Evolutionary conservation across 2,113 vertebrate species (phyloP).

Genomic region (Isichthys henryi): DNA sequence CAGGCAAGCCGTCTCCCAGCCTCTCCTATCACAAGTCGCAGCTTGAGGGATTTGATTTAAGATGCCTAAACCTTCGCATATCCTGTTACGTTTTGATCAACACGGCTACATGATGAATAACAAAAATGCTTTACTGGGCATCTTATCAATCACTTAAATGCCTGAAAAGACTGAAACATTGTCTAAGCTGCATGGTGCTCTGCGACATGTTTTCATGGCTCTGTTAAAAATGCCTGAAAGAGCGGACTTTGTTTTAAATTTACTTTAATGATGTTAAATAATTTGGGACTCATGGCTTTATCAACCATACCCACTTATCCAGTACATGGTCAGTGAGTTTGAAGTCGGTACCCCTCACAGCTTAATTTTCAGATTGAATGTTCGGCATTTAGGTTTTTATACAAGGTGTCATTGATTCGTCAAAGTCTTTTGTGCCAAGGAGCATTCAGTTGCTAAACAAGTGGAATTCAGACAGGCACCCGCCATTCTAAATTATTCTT

Average conservation of each 20-base stretch:
- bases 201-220: not conserved
- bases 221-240: not conserved
- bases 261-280: not conserved
- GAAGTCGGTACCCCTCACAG: not conserved
- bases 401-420: not conserved
- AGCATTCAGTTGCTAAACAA: too few species aligned
- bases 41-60: not conserved
- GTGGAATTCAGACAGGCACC: too few species aligned
- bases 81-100: not conserved
- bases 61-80: not conserved
- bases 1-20: not conserved
- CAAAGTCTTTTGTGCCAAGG: too few species aligned
- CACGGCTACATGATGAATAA: not conserved
- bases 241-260: not conserved
- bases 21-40: not conserved
- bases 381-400: not conserved
- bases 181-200: not conserved
- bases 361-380: not conserved
- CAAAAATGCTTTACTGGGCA: not conserved
- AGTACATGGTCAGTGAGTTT: not conserved
- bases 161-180: not conserved
- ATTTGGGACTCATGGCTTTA: not conserved
- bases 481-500: too few species aligned
- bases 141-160: not conserved
- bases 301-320: not conserved